Conservation (phyloP, 1,140 invertebrate genomes). For the Leptopilina boulardi region DNA sequence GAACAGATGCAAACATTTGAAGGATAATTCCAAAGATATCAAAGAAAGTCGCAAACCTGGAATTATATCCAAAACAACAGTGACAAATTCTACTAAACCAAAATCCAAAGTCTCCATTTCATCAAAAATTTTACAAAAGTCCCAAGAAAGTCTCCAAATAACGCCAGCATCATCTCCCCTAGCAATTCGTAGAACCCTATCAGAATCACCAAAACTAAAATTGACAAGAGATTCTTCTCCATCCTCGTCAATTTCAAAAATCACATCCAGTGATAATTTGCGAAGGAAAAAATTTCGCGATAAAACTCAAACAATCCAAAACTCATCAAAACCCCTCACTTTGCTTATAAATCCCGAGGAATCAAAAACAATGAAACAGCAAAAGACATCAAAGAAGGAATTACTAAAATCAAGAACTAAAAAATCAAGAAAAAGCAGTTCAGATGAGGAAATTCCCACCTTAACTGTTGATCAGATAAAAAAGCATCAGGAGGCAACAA, state of each 20-base stretch:
- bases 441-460: constrained; percentile 39
- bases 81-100: constrained; percentile 74
- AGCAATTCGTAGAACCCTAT: not conserved
- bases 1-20: constrained; percentile 44
- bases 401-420: constrained; percentile 54
- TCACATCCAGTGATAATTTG: constrained; percentile 39
- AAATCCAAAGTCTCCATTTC: constrained; percentile 73
- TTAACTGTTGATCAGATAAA: constrained; percentile 76
- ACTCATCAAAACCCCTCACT: constrained; percentile 59
- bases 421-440: constrained; percentile 32
- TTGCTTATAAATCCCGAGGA: constrained; percentile 48
- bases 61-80: constrained; percentile 70
- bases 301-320: constrained; percentile 59
- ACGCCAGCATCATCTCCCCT: constrained; percentile 41
- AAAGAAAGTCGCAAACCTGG: constrained; percentile 60
- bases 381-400: constrained; percentile 62
- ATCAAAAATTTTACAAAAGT: constrained; percentile 69
- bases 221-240: not conserved
- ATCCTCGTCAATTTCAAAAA: not conserved
- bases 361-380: constrained; percentile 53
- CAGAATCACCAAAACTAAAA: constrained; percentile 48
- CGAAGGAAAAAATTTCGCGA: constrained; percentile 56
- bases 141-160: not conserved
- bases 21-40: constrained; percentile 51
- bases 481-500: constrained; percentile 77